Evolutionary conservation across 2,797 vertebrate genomes (phyloP).

Genomic region (Acrocephalus scirpaceus): DNA sequence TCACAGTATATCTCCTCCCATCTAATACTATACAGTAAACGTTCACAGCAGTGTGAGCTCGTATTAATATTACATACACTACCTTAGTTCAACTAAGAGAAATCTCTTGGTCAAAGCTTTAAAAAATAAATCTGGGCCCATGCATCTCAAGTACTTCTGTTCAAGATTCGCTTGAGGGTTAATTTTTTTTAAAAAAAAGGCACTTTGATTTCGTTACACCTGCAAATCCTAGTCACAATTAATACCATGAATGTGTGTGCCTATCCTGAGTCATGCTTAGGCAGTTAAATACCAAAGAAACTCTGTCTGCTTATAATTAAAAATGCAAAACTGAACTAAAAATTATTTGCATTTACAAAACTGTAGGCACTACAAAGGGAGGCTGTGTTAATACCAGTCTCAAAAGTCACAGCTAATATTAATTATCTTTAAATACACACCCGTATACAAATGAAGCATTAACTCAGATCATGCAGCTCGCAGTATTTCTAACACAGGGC

Average conservation of each 20-base stretch:
- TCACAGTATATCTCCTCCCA: constrained; percentile 8
- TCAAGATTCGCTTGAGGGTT: not conserved
- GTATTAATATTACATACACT: not conserved
- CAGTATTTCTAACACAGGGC: not conserved
- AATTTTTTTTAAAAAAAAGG: not conserved
- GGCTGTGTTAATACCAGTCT: constrained; percentile 44
- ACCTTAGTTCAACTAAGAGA: not conserved
- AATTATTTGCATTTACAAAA: constrained; percentile 49
- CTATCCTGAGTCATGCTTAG: constrained; percentile 38
- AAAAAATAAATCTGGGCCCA: not conserved
- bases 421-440: constrained; percentile 63
- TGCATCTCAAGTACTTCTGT: not conserved
- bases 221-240: constrained; percentile 19
- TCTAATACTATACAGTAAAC: not conserved
- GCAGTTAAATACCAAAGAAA: constrained; percentile 36
- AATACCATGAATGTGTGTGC: not conserved
- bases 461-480: not conserved
- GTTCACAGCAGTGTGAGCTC: not conserved
- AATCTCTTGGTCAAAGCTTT: constrained; percentile 6
- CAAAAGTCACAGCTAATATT: constrained; percentile 60
- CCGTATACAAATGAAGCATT: not conserved
- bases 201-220: constrained; percentile 6
- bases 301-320: constrained; percentile 32
- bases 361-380: constrained; percentile 53
- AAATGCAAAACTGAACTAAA: constrained; percentile 39